phyloP scores from a whole-genome alignment of 1,140 invertebrate species.

The Saccostrea glomerata region DNA sequence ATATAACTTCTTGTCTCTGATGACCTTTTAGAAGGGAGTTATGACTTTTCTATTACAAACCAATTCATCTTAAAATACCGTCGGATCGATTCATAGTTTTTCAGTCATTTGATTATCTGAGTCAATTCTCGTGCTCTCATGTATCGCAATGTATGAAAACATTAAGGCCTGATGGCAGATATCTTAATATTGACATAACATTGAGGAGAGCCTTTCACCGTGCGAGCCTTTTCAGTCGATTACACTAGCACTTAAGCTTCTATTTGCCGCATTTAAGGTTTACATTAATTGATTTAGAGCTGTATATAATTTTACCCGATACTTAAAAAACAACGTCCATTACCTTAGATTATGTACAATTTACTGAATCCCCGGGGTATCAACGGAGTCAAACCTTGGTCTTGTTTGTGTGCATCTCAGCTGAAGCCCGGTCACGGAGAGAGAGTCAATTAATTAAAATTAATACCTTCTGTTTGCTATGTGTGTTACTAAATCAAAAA shows the following conservation, averaged over 20 bases:
- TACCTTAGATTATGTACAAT: not conserved
- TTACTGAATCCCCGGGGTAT: not conserved
- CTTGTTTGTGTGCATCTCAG: too few species aligned
- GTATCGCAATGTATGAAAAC: not conserved
- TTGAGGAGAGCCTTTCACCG: not conserved
- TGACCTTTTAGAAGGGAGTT: too few species aligned
- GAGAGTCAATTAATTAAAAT: too few species aligned
- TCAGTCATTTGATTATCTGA: not conserved
- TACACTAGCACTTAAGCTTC: not conserved
- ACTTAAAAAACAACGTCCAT: not conserved
- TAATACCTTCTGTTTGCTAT: too few species aligned
- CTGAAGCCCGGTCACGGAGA: too few species aligned
- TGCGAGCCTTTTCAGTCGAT: not conserved
- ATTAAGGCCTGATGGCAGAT: not conserved
- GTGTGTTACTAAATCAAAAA: too few species aligned
- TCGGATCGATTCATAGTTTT: not conserved
- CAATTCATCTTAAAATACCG: too few species aligned
- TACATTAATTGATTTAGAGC: not conserved
- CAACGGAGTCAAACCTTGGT: too few species aligned
- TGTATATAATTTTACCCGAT: not conserved
- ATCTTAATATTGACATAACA: constrained; percentile 7
- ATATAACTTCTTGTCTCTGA: too few species aligned
- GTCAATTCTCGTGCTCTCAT: not conserved
- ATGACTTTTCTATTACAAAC: too few species aligned
- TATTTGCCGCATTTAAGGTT: not conserved